Conservation (phyloP, 2,113 vertebrate genomes). For the Sebastes fasciatus region DNA sequence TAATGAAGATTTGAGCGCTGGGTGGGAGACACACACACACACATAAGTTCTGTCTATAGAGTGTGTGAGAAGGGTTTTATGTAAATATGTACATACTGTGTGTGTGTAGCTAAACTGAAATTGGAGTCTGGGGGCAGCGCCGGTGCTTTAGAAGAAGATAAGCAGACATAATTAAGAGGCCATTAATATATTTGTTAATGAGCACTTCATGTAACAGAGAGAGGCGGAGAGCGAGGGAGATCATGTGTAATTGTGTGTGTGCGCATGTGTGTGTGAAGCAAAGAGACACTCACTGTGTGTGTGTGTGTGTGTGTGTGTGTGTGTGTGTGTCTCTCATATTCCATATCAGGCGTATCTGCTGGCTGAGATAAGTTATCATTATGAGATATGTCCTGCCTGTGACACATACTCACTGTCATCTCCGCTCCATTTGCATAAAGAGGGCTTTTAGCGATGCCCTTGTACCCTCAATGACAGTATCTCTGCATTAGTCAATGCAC, state of each 20-base stretch:
- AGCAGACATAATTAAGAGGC: slow-evolving; percentile 73
- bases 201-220: slow-evolving; percentile 52
- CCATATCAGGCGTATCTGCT: slow-evolving; percentile 65
- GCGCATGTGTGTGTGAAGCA: background rate
- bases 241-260: slow-evolving; percentile 26
- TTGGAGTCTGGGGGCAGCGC: slow-evolving; percentile 42
- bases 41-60: slow-evolving; percentile 14
- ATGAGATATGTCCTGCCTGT: slow-evolving; percentile 62
- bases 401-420: slow-evolving; percentile 65
- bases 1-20: slow-evolving; percentile 5
- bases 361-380: slow-evolving; percentile 70
- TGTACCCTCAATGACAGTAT: slow-evolving; percentile 72
- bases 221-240: background rate
- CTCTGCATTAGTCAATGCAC: slow-evolving; percentile 54
- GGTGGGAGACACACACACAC: background rate
- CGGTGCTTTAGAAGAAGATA: slow-evolving; percentile 56
- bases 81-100: slow-evolving; percentile 38
- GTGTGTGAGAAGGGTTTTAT: slow-evolving; percentile 14
- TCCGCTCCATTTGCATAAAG: slow-evolving; percentile 71
- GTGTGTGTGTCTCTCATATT: slow-evolving; percentile 34
- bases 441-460: slow-evolving; percentile 78
- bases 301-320: slow-evolving; percentile 1
- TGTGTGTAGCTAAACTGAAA: slow-evolving; percentile 28
- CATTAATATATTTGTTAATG: slow-evolving; percentile 77
- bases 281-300: slow-evolving; percentile 2